These are phyloP conservation scores for Lophura swinhoii DNA, from an alignment of 2,797 vertebrate genomes.

Conservation along the genomic window DNA sequence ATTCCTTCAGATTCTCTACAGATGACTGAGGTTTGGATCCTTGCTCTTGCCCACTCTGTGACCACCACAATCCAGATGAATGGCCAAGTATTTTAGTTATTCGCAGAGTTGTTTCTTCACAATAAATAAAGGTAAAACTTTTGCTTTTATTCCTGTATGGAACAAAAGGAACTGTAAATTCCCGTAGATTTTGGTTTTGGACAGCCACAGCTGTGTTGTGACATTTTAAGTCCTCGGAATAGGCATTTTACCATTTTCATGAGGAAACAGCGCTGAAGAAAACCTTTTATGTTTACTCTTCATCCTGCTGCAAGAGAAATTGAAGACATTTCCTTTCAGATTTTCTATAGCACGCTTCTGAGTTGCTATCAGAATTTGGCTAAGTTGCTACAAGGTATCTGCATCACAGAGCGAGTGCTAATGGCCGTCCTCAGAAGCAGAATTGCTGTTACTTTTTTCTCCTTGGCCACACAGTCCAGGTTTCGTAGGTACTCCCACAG, in stretches of 20 bases:
- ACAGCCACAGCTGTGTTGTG: not conserved
- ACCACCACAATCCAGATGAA: not conserved
- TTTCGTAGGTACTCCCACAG: not conserved
- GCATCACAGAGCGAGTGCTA: rapidly evolving
- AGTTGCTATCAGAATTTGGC: not conserved
- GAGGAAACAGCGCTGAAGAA: not conserved
- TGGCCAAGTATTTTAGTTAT: not conserved
- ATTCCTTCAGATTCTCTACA: not conserved
- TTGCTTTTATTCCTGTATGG: not conserved
- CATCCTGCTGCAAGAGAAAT: not conserved
- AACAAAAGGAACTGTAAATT: not conserved
- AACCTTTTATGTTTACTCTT: not conserved
- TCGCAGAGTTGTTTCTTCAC: not conserved
- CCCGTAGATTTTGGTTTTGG: not conserved
- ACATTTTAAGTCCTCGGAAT: not conserved
- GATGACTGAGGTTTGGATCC: not conserved
- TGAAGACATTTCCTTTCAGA: not conserved
- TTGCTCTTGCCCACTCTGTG: not conserved
- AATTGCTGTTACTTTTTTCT: not conserved
- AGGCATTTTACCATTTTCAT: not conserved
- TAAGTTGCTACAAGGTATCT: not conserved
- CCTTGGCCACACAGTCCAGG: rapidly evolving
- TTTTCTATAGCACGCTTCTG: not conserved
- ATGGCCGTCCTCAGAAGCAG: not conserved
- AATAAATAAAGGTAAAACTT: not conserved